phyloP scores from a whole-genome alignment of 1,140 invertebrate species.

The Drosophila ficusphila region DNA sequence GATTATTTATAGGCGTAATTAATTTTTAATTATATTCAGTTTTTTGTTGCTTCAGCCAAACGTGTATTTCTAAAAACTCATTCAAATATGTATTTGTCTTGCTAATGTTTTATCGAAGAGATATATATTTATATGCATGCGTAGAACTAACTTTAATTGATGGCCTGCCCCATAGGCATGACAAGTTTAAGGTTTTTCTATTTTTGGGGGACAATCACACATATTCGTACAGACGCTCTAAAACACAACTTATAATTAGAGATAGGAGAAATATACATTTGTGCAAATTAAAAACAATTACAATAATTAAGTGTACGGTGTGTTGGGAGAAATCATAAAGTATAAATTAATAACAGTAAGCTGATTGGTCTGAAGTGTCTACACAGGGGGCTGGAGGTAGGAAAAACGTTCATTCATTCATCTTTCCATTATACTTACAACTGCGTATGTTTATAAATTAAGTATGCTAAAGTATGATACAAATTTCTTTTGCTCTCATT shows the following conservation, averaged over 20 bases:
- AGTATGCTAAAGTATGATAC: constrained; percentile 31
- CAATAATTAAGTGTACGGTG: constrained; percentile 22
- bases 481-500: constrained; percentile 29
- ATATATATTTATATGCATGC: constrained; percentile 50
- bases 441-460: constrained; percentile 27
- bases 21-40: constrained; percentile 37
- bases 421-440: constrained; percentile 38
- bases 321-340: constrained; percentile 15
- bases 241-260: constrained; percentile 45
- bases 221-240: constrained; percentile 27
- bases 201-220: constrained; percentile 14
- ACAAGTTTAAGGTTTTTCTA: constrained; percentile 40
- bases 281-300: constrained; percentile 31
- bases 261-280: constrained; percentile 61
- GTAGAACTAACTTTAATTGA: constrained; percentile 48
- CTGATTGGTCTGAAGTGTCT: constrained; percentile 34
- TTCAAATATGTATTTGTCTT: constrained; percentile 54
- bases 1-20: constrained; percentile 30
- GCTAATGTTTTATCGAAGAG: constrained; percentile 50
- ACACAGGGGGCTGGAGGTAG: constrained; percentile 32
- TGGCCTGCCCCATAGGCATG: constrained; percentile 54
- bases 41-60: constrained; percentile 30
- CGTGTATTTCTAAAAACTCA: constrained; percentile 33
- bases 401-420: constrained; percentile 12
- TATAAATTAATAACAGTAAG: constrained; percentile 65